Conservation (phyloP, 1,140 invertebrate genomes). For the Propsilocerus akamusi region DNA sequence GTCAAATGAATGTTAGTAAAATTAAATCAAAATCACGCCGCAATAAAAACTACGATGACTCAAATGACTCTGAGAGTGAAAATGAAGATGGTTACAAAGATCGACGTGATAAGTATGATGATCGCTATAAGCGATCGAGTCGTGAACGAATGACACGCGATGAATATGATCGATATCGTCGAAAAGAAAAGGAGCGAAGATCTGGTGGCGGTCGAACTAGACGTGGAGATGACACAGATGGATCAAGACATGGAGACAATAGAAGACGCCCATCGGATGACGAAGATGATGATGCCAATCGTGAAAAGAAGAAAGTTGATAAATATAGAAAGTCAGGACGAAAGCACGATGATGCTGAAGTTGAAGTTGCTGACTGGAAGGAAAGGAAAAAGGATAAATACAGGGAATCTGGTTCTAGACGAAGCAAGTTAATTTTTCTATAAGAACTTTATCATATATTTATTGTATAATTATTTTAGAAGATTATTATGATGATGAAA, state of each 20-base stretch:
- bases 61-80: constrained; percentile 9
- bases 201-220: constrained; percentile 7
- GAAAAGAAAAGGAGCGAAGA: neutral
- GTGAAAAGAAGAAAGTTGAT: constrained; percentile 23
- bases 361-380: constrained; percentile 22
- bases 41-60: constrained; percentile 6
- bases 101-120: constrained; percentile 8
- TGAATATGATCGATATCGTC: constrained; percentile 5
- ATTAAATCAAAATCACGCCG: constrained; percentile 10
- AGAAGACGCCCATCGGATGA: constrained; percentile 11
- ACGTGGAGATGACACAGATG: constrained; percentile 10
- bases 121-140: constrained; percentile 5
- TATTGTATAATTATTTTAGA: constrained; percentile 5
- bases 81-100: constrained; percentile 8
- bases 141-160: constrained; percentile 6
- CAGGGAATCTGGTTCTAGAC: neutral
- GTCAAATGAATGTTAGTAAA: constrained; percentile 13
- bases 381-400: constrained; percentile 14
- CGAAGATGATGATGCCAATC: constrained; percentile 5
- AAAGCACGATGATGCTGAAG: constrained; percentile 13
- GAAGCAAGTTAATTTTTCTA: constrained; percentile 10
- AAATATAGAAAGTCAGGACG: constrained; percentile 20
- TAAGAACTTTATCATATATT: constrained; percentile 9
- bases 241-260: constrained; percentile 12
- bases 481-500: constrained; percentile 13